Conservation (phyloP, 2,797 vertebrate genomes). For the Phrynocephalus forsythii region DNA sequence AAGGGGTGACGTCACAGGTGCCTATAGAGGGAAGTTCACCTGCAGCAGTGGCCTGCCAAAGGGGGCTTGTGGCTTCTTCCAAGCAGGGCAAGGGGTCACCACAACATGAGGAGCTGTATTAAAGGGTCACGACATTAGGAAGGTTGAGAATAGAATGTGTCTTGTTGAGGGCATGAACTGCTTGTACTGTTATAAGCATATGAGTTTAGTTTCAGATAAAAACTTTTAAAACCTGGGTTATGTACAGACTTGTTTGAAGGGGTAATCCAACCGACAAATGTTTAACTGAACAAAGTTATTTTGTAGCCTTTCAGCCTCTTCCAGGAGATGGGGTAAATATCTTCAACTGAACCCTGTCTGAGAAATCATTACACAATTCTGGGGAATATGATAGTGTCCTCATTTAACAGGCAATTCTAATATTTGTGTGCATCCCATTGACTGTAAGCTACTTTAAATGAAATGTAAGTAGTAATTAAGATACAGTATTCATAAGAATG, state of each 20-base stretch:
- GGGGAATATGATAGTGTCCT: not conserved
- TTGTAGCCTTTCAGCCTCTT: not conserved
- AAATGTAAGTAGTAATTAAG: conserved; percentile 28
- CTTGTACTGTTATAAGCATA: too few relatives aligned
- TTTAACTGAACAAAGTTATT: not conserved
- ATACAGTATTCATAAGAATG: conserved; percentile 1
- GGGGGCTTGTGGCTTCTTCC: too few relatives aligned
- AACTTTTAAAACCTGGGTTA: too few relatives aligned
- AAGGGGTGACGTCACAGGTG: too few relatives aligned
- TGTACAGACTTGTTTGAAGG: too few relatives aligned
- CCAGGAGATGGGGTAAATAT: not conserved
- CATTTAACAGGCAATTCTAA: not conserved
- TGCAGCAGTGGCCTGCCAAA: too few relatives aligned
- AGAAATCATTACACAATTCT: not conserved
- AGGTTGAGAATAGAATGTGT: not conserved
- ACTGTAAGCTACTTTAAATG: not conserved
- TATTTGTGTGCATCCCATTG: conserved; percentile 2
- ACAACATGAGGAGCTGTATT: too few relatives aligned
- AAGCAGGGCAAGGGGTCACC: too few relatives aligned
- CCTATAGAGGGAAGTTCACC: too few relatives aligned
- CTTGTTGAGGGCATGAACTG: not conserved
- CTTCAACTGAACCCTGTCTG: not conserved
- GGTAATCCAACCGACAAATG: not conserved
- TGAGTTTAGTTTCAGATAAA: too few relatives aligned
- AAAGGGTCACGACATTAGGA: too few relatives aligned